Conservation (phyloP, 2,797 vertebrate genomes). For the Limosa lapponica region DNA sequence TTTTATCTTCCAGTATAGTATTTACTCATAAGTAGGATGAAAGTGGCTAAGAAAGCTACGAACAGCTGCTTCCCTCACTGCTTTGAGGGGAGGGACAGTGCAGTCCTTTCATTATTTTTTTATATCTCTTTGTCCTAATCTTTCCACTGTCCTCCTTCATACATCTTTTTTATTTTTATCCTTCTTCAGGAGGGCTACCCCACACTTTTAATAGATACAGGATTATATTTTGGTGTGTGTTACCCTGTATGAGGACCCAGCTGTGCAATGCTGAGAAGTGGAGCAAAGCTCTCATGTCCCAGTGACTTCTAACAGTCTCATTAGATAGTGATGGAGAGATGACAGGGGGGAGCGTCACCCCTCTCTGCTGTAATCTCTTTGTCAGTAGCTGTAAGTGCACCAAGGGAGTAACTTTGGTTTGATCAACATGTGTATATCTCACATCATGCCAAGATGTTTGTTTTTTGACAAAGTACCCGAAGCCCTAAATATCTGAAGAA, state of each 20-base stretch:
- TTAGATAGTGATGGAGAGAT: not conserved
- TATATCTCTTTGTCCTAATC: not conserved
- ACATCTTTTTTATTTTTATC: not conserved
- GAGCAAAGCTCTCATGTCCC: not conserved
- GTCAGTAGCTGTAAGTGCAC: not conserved
- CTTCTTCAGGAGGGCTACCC: not conserved
- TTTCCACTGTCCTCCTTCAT: not conserved
- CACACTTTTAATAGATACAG: not conserved
- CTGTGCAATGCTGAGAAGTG: not conserved
- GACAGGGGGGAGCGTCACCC: not conserved
- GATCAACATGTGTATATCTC: not conserved
- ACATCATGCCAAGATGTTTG: rapidly evolving
- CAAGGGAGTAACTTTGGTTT: not conserved
- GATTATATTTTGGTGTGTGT: not conserved
- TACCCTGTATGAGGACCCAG: not conserved
- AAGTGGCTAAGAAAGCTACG: not conserved
- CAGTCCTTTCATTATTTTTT: not conserved
- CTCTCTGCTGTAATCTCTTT: not conserved
- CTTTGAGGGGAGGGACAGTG: not conserved
- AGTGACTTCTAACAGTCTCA: not conserved
- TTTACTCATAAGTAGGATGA: not conserved
- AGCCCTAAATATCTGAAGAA: not conserved
- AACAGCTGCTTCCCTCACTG: not conserved
- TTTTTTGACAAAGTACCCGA: not conserved
- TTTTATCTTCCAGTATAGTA: not conserved